Evolutionary conservation across 1,140 invertebrate genomes (phyloP).

Genomic region (Bicyclus anynana): DNA sequence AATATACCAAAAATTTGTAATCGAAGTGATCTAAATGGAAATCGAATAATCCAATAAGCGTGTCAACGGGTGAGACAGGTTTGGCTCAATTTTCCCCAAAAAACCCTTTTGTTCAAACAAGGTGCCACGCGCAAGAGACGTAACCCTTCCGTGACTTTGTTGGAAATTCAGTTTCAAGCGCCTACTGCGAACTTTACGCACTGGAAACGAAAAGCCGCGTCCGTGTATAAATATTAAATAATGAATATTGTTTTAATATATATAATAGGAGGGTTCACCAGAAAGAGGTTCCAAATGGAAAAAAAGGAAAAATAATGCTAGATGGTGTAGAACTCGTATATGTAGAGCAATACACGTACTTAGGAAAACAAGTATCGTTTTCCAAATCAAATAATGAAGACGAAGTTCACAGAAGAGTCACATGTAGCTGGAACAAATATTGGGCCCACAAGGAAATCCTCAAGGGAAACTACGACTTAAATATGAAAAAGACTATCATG

Average conservation of each 20-base stretch:
- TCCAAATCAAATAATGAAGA: too few species aligned
- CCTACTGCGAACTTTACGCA: conserved; percentile 24
- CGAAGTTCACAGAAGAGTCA: too few species aligned
- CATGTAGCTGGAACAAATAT: too few species aligned
- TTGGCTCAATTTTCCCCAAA: conserved; percentile 34
- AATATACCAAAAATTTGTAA: conserved; percentile 5
- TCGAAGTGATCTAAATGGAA: conserved; percentile 28
- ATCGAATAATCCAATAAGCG: conserved; percentile 39
- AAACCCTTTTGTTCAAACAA: conserved; percentile 68
- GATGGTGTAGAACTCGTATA: too few species aligned
- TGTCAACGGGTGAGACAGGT: conserved; percentile 32
- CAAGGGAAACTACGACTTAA: too few species aligned
- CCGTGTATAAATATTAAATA: conserved; percentile 15
- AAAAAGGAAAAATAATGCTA: too few species aligned
- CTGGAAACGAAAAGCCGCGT: conserved; percentile 26
- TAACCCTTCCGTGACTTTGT: conserved; percentile 54
- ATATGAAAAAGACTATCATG: too few species aligned
- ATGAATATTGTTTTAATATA: not conserved
- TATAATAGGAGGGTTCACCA: not conserved
- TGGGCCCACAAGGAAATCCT: too few species aligned
- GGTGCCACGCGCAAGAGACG: conserved; percentile 56
- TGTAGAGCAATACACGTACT: too few species aligned
- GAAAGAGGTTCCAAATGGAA: too few species aligned
- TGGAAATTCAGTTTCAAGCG: conserved; percentile 46
- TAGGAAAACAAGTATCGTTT: too few species aligned